A percentile compares a stretch with the other conserved stretches of the same genome.
Conservation (phyloP, 1,140 invertebrate species). For the Microplitis mediator region DNA sequence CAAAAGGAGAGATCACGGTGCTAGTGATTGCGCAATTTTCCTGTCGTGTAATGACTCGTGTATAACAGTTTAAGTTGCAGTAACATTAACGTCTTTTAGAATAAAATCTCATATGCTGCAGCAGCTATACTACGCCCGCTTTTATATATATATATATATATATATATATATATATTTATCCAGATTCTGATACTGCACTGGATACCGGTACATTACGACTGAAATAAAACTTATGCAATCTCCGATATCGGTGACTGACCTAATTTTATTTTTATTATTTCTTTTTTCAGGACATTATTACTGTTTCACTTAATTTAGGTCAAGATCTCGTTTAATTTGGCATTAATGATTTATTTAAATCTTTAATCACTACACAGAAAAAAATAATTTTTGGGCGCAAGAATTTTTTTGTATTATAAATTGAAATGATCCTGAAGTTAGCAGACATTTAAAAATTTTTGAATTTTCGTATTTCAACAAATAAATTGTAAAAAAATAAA, state of each 20-base stretch:
- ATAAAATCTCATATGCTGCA: constrained; percentile 12
- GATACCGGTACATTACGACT: no score
- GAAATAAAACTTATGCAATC: constrained; percentile 8
- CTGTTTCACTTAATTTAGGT: not conserved
- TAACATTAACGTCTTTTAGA: constrained; percentile 20
- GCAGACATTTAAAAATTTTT: no score
- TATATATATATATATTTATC: no score
- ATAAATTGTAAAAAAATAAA: no score
- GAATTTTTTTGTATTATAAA: not conserved
- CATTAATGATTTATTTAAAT: not conserved
- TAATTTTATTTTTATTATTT: not conserved
- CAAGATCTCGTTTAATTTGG: constrained; percentile 2
- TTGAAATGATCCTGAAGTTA: no score
- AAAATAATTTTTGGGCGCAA: not conserved
- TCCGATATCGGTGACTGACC: not conserved
- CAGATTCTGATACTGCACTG: no score
- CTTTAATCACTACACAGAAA: no score
- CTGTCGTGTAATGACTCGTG: constrained; percentile 27
- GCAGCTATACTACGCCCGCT: no score
- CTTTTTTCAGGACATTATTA: not conserved
- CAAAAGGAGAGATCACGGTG: constrained; percentile 27
- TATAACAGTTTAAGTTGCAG: constrained; percentile 25
- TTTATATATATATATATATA: no score
- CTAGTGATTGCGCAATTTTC: constrained; percentile 23
- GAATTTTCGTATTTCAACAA: no score